Percentiles rank a stretch among this genome's conserved stretches.
phyloP scores from a whole-genome alignment of 2,888 invertebrate genomes.

The Philaethria dido region DNA sequence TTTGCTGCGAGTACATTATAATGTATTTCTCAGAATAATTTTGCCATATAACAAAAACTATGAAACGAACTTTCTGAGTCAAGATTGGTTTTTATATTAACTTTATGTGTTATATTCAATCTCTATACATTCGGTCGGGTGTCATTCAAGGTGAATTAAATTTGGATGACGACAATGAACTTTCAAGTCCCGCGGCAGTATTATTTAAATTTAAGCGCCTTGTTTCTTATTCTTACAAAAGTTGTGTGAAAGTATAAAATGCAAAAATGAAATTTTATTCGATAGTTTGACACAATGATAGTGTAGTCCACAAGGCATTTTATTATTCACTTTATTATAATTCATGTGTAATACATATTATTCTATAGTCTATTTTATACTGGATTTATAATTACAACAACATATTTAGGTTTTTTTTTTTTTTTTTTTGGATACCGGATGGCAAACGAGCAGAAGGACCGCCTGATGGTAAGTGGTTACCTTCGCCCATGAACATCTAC shows the following conservation, averaged over 20 bases:
- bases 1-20: no score
- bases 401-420: no score
- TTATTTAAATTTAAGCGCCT: constrained; percentile 10
- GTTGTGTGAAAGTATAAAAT: not conserved
- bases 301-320: no score
- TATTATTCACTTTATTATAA: no score
- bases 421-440: no score
- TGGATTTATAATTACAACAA: no score
- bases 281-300: not conserved
- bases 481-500: no score
- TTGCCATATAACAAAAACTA: not conserved
- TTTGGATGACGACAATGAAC: constrained; percentile 33
- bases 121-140: not conserved
- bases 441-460: no score
- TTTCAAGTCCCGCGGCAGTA: constrained; percentile 5
- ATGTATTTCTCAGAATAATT: no score
- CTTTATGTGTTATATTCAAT: constrained; percentile 12
- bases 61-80: not conserved
- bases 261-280: constrained; percentile 2
- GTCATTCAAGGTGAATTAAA: constrained; percentile 29
- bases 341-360: no score
- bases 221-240: not conserved
- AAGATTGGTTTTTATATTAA: constrained; percentile 10
- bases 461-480: no score
- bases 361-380: no score